Evolutionary conservation across 1,140 invertebrate genomes (phyloP), one percentile per base, ranked within the genome.

Genomic region (Drosophila ironensis): DNA sequence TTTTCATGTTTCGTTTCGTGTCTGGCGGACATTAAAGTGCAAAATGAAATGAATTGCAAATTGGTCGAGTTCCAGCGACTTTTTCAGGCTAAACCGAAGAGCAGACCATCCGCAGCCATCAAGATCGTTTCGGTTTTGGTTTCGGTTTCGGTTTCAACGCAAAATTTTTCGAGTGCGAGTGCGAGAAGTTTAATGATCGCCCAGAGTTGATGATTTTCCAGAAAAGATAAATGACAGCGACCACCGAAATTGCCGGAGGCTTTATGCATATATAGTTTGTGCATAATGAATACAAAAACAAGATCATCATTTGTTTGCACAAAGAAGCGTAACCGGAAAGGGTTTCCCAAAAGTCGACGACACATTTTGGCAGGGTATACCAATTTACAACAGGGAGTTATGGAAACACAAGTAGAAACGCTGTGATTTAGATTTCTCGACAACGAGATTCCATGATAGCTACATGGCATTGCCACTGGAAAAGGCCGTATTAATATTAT

Each of bases 201-300:
- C 33, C 45, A 48, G 57, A 50, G 48, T 38, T 81, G 64, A 74
- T 81, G 75, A 80, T 74, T 81, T 75, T 81, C 45, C 42, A 80
- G 76, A 81, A 80, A 35, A 60, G 75, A 80, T 80, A 81, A 80
- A 63, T 63, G 60, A 64, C 60, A 63, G 28, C 76, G 75, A 78
- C 75, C 75, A 80, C 75, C 76, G 27, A 80, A 80, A 81, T 70
- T 44, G 74, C 50, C 59, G 24, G 45, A 33, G 35, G 72, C n/a
- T 14, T 48, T 30, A 38, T 47, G 41, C 48, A 35, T 64, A 40
- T 64, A 48, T n/a, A n/a, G n/a, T n/a, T n/a, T n/a, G n/a, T 52
- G 68, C 74, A 78, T 51, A 56, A 60, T 63, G 42, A 28, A 64
- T 47, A 9, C 24, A 48, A 48, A 27, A 44, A 35, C 12, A 24